Percentiles rank a stretch among this genome's conserved stretches.
These are phyloP conservation scores for Sigmodon hispidus DNA, from an alignment of 2,113 vertebrate species.

Conservation along the genomic window DNA sequence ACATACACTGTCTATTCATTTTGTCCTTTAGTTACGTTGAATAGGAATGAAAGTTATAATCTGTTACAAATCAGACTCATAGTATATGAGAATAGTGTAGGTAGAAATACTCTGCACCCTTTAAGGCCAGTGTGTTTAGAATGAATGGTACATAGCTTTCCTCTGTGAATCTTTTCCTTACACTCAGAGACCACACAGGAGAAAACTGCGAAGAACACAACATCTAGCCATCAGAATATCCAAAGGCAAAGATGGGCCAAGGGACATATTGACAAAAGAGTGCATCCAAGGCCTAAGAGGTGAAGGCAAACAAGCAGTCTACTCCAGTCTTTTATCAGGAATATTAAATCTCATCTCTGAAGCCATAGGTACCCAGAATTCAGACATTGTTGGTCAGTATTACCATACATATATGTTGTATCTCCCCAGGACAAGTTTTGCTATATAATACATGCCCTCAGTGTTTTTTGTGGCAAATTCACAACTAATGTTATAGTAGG, in stretches of 20 bases:
- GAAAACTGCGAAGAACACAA: not conserved
- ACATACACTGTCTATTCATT: not conserved
- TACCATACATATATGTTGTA: accelerated
- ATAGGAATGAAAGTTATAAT: not conserved
- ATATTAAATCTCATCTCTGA: not conserved
- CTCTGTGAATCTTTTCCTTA: not conserved
- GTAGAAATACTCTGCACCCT: not conserved
- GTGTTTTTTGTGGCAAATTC: not conserved
- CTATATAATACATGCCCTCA: not conserved
- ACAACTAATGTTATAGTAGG: not conserved
- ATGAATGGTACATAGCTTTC: not conserved
- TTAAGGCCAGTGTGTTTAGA: not conserved
- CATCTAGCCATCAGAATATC: not conserved
- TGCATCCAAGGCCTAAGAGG: not conserved
- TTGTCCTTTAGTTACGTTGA: not conserved
- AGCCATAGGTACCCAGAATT: not conserved
- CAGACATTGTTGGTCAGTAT: not conserved
- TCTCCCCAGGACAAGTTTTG: not conserved
- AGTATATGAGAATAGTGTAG: not conserved
- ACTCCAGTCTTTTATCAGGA: not conserved
- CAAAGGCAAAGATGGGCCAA: not conserved
- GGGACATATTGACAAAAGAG: not conserved
- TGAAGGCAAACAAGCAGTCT: not conserved
- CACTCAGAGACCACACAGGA: not conserved
- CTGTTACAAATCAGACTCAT: not conserved